Evolutionary conservation across 2,888 invertebrate species (phyloP).

Genomic region (Andrena trimmerana): DNA sequence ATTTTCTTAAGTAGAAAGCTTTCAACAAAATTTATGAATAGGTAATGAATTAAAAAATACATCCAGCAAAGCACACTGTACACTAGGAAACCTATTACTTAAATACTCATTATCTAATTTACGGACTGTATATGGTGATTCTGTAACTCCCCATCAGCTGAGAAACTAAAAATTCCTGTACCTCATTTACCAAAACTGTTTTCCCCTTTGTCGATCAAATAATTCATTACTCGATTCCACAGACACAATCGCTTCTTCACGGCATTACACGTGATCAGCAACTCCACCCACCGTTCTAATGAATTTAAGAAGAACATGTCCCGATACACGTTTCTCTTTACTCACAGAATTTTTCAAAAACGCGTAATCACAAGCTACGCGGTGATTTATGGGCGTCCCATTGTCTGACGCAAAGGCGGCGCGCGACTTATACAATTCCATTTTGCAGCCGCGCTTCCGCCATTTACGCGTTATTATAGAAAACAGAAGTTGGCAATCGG

Average conservation of each 20-base stretch:
- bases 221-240: too few species aligned
- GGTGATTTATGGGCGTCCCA: constrained; percentile 30
- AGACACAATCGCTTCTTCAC: not conserved
- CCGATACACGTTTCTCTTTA: not conserved
- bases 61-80: too few species aligned
- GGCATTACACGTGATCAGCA: constrained; percentile 4
- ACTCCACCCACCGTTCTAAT: not conserved
- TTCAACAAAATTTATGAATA: too few species aligned
- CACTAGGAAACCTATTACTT: too few species aligned
- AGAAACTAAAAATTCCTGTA: too few species aligned
- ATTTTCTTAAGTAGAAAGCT: too few species aligned
- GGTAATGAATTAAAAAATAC: too few species aligned
- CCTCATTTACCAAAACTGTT: too few species aligned
- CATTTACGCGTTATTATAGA: constrained; percentile 22
- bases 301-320: not conserved
- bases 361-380: constrained; percentile 31
- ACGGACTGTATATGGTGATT: too few species aligned
- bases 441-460: constrained; percentile 35
- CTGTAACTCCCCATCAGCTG: too few species aligned
- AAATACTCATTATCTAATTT: too few species aligned
- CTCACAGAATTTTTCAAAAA: constrained; percentile 24
- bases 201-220: too few species aligned
- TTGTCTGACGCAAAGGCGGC: constrained; percentile 22
- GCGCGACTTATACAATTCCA: constrained; percentile 24
- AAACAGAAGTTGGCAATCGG: constrained; percentile 18